Evolutionary conservation across 2,888 invertebrate genomes (phyloP), one percentile per base, ranked within the genome.

Genomic region (Orthonevra nobilis): DNA sequence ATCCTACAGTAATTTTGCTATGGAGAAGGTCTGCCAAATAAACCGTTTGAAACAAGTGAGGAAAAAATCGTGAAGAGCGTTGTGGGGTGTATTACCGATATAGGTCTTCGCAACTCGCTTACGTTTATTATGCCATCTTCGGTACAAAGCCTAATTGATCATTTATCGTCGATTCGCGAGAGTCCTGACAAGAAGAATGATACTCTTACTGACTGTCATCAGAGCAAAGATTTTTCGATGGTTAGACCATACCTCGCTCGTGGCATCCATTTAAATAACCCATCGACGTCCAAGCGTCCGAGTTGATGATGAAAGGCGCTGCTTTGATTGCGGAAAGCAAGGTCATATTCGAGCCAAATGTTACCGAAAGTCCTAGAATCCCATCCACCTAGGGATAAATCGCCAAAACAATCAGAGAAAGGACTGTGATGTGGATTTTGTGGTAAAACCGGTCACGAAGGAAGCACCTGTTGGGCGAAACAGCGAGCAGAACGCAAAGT

Each of bases 401-500:
- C 9, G 10, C 12, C 34, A 1, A 12, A 19, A 3, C 17, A 6
- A n/a, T n/a, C 38, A 38, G 15, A 20, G 6, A 32, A 34, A 40
- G 48, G 46, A n/a, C 46, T 7, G 19, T 32, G 48, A 32, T 69
- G 58, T 63, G 32, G 28, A 26, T 69, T 69, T 34, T 70, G 64
- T 40, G 48, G 50, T 19, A 70, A 70, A 66, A 26, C 50, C 5
- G 70, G 77, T 20, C 77, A 77, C 32, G 64, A 77, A 36, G 70
- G 70, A 28, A 64, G 20, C 32, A 50, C 69, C 12, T 75, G 75
- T 42, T 75, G 69, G 63, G 50, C 75, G 6, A 75, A 69, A 19
- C 50, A 69, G 42, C 30, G 58, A 54, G 61, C 58, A 23, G 70
- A 64, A 12, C 36, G 54, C 10, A 72, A 72, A 23, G 28, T 12